phyloP scores from a whole-genome alignment of 2,113 vertebrate species.

The Tor tambroides region DNA sequence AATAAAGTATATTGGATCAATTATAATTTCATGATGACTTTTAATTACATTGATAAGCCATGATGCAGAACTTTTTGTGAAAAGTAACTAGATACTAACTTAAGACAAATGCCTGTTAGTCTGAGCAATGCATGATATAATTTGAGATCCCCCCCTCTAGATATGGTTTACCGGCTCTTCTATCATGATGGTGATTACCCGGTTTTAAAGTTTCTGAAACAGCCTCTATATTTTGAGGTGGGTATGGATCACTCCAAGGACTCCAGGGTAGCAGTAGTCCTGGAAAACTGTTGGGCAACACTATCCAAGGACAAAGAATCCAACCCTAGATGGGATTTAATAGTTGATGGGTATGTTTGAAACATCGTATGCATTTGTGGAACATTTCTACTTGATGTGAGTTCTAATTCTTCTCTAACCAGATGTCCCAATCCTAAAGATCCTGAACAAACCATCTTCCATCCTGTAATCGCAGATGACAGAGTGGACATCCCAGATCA shows the following conservation, averaged over 20 bases:
- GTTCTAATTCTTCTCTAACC: neutral
- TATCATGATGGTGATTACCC: conserved; percentile 61
- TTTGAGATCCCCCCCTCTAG: conserved; percentile 40
- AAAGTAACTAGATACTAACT: neutral
- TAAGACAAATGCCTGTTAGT: neutral
- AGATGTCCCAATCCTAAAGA: conserved; percentile 24
- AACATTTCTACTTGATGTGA: neutral
- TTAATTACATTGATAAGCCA: neutral
- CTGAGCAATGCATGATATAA: neutral
- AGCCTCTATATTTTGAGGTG: conserved; percentile 75
- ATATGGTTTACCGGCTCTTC: conserved; percentile 64
- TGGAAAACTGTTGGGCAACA: conserved; percentile 77
- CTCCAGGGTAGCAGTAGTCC: conserved; percentile 62
- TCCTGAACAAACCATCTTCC: conserved; percentile 5
- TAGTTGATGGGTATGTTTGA: conserved; percentile 68
- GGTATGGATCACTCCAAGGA: conserved; percentile 61
- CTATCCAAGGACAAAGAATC: conserved; percentile 50
- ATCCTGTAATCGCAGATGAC: neutral
- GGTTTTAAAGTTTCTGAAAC: conserved; percentile 62
- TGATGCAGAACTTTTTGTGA: neutral
- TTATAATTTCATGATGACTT: neutral
- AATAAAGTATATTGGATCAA: neutral
- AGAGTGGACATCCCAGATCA: conserved; percentile 3
- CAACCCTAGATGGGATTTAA: conserved; percentile 71
- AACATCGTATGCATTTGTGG: neutral